phyloP scores from a whole-genome alignment of 2,113 vertebrate species.

The Atractosteus spatula region DNA sequence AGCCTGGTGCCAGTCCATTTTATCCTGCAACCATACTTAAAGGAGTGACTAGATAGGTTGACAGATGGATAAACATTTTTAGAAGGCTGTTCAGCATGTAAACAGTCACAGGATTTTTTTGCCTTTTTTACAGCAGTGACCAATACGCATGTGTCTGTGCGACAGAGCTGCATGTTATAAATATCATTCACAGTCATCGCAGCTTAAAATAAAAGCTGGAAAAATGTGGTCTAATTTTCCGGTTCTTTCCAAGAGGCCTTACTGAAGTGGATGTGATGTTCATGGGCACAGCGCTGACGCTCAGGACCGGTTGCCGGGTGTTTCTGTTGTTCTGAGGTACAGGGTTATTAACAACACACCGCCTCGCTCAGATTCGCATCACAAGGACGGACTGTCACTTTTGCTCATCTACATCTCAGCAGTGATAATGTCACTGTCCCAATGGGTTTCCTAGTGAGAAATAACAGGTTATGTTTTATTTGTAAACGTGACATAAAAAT shows the following conservation, averaged over 20 bases:
- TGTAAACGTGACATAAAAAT: no score
- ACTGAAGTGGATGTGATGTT: constrained; percentile 30
- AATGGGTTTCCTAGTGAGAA: no score
- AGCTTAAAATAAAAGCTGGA: constrained; percentile 33
- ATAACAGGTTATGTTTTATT: no score
- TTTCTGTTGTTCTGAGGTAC: constrained; percentile 10
- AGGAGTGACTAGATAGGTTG: no score
- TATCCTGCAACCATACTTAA: no score
- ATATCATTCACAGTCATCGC: constrained; percentile 9
- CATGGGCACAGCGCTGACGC: constrained; percentile 21
- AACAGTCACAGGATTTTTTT: not conserved
- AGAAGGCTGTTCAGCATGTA: no score
- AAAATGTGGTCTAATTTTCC: constrained; percentile 35
- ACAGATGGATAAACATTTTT: no score
- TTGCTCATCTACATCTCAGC: no score
- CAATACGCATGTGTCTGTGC: not conserved
- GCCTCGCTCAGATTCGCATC: constrained; percentile 16
- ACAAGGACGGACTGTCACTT: not conserved
- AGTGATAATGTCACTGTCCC: no score
- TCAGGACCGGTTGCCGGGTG: constrained; percentile 34
- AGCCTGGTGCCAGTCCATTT: no score
- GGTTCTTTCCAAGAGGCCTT: constrained; percentile 53
- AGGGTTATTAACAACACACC: constrained; percentile 43
- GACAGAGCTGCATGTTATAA: constrained; percentile 17
- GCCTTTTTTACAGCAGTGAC: not conserved